Evolutionary conservation across 2,888 invertebrate genomes (phyloP).

Genomic region (Pocota personata): DNA sequence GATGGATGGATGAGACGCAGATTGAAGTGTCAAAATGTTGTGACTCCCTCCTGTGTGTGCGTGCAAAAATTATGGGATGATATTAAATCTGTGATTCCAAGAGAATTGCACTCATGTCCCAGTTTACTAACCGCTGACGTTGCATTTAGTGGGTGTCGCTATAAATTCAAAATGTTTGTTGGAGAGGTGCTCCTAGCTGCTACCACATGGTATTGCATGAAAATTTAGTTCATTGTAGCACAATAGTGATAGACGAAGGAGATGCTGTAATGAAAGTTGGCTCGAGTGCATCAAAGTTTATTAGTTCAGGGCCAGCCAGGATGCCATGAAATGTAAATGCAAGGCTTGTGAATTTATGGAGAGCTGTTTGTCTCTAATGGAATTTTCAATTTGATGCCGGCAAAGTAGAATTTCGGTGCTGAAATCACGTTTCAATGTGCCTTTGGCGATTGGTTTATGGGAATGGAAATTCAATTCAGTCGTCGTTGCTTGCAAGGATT

Average conservation of each 20-base stretch:
- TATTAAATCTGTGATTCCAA: constrained; percentile 31
- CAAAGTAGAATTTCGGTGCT: constrained; percentile 18
- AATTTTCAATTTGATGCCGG: constrained; percentile 42
- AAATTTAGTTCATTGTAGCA: constrained; percentile 17
- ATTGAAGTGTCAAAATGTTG: constrained; percentile 52
- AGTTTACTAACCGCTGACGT: neutral
- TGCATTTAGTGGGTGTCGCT: constrained; percentile 11
- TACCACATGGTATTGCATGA: neutral
- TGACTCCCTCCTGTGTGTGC: neutral
- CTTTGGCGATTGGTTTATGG: constrained; percentile 35
- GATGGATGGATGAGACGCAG: constrained; percentile 33
- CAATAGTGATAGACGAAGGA: neutral
- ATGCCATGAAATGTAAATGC: constrained; percentile 39
- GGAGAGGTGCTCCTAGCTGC: neutral
- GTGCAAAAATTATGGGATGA: neutral
- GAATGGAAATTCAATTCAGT: constrained; percentile 7
- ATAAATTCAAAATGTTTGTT: constrained; percentile 38
- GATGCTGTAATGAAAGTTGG: constrained; percentile 48
- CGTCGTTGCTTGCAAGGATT: constrained; percentile 1
- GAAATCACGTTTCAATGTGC: constrained; percentile 59
- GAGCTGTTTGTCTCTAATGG: constrained; percentile 20
- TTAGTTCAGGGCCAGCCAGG: constrained; percentile 45
- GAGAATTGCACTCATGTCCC: neutral
- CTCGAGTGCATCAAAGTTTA: constrained; percentile 53
- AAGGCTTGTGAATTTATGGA: constrained; percentile 22